Evolutionary conservation across 1,140 invertebrate species (phyloP).

Genomic region (Apis florea): DNA sequence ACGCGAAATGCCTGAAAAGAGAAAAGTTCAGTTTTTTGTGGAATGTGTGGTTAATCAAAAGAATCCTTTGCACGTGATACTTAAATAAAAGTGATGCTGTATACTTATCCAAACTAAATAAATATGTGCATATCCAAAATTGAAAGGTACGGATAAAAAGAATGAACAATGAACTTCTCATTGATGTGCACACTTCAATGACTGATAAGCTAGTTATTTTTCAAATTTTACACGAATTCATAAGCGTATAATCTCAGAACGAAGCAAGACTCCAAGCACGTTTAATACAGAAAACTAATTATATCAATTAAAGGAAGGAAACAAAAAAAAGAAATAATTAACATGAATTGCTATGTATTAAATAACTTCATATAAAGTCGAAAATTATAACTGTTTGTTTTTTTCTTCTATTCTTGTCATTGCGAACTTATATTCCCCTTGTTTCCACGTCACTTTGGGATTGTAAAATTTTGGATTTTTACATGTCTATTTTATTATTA

Average conservation of each 20-base stretch:
- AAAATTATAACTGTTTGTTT: slow-evolving; percentile 21
- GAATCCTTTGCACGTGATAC: slow-evolving; percentile 40
- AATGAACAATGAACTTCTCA: neutral
- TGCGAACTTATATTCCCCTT: slow-evolving; percentile 47
- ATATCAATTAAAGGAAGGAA: neutral
- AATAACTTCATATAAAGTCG: slow-evolving; percentile 30
- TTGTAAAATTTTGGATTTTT: slow-evolving; percentile 19
- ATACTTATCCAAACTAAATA: slow-evolving; percentile 49
- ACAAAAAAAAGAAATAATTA: neutral
- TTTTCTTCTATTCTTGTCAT: neutral
- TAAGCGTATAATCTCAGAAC: slow-evolving; percentile 35
- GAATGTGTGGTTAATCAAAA: slow-evolving; percentile 28
- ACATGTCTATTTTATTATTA: slow-evolving; percentile 19
- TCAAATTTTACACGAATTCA: slow-evolving; percentile 19
- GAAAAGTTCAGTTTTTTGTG: slow-evolving; percentile 10
- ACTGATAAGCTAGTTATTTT: slow-evolving; percentile 32
- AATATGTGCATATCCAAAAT: slow-evolving; percentile 52
- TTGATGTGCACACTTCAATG: neutral
- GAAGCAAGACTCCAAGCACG: slow-evolving; percentile 56
- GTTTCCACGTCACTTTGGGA: slow-evolving; percentile 52
- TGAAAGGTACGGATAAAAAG: slow-evolving; percentile 23
- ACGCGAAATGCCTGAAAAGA: slow-evolving; percentile 10
- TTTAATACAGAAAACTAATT: slow-evolving; percentile 7
- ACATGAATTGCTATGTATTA: slow-evolving; percentile 27
- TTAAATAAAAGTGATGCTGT: slow-evolving; percentile 44